phyloP scores from a whole-genome alignment of 2,888 invertebrate genomes.

The Heteromurus nitidus region DNA sequence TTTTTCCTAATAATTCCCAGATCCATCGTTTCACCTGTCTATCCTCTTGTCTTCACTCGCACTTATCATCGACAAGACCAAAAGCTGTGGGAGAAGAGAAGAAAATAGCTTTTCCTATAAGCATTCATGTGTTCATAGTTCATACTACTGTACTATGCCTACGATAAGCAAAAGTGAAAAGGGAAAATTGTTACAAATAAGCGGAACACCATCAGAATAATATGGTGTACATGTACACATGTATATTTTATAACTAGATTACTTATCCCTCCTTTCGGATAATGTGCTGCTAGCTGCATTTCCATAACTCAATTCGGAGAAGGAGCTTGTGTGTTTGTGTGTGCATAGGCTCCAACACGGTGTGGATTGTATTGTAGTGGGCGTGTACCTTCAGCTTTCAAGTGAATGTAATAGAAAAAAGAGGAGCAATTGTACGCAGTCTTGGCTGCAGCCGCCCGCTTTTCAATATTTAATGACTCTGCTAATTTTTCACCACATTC shows the following conservation, averaged over 20 bases:
- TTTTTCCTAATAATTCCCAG: constrained; percentile 53
- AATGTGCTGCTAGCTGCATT: background rate
- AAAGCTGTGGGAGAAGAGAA: background rate
- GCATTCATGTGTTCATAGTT: too few relatives aligned
- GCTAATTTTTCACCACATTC: constrained; percentile 65
- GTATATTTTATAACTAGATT: background rate
- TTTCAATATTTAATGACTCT: constrained; percentile 68
- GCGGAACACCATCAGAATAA: too few relatives aligned
- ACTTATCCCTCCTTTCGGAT: too few relatives aligned
- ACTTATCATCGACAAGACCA: background rate
- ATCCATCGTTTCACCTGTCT: constrained; percentile 54
- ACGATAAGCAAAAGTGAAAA: too few relatives aligned
- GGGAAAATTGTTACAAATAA: too few relatives aligned
- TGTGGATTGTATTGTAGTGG: constrained; percentile 40
- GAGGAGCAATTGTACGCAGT: constrained; percentile 19
- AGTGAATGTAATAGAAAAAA: constrained; percentile 10
- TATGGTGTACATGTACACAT: background rate
- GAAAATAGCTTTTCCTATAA: too few relatives aligned
- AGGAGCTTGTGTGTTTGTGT: too few relatives aligned
- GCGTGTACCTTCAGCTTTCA: constrained; percentile 34
- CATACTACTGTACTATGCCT: too few relatives aligned
- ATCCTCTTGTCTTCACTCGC: constrained; percentile 27
- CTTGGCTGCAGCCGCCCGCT: constrained; percentile 51
- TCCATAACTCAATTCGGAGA: too few relatives aligned
- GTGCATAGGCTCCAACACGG: too few relatives aligned